Percentiles rank a stretch among this genome's conserved stretches.
Evolutionary conservation across 2,797 vertebrate genomes (phyloP).

Genomic region (Rallus crepitans): DNA sequence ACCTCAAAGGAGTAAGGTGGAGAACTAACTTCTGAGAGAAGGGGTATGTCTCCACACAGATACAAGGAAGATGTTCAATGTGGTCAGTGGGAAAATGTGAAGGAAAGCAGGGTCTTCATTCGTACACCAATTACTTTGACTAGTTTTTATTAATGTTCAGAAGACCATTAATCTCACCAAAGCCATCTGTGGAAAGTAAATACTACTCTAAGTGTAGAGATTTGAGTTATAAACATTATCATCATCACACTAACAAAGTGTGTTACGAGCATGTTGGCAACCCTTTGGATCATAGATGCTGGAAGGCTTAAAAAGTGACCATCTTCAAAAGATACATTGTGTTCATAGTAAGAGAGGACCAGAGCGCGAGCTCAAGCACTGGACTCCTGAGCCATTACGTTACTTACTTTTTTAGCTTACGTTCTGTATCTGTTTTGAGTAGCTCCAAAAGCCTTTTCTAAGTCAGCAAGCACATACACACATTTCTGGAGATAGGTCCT

Average conservation of each 20-base stretch:
- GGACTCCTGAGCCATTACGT: background rate
- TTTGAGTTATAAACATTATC: background rate
- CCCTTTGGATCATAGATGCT: background rate
- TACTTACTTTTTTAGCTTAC: background rate
- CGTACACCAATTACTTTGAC: background rate
- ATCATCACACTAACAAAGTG: background rate
- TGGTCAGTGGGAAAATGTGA: background rate
- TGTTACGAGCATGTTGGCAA: background rate
- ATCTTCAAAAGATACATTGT: background rate
- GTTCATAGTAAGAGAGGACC: background rate
- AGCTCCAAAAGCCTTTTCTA: background rate
- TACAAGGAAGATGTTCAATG: background rate
- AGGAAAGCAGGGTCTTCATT: background rate
- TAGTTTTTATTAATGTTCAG: background rate
- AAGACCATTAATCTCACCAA: background rate
- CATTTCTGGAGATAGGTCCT: background rate
- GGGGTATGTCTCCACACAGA: background rate
- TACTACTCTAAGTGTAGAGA: background rate
- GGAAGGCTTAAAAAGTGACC: background rate
- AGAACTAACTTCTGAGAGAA: background rate
- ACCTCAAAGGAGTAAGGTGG: background rate
- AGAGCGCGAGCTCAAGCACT: background rate
- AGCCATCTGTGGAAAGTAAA: background rate
- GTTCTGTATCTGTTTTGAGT: background rate
- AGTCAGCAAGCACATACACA: background rate